Percentiles rank a stretch among this genome's conserved stretches.
Conservation (phyloP, 2,888 invertebrate species). For the Agrochola lychnidis region DNA sequence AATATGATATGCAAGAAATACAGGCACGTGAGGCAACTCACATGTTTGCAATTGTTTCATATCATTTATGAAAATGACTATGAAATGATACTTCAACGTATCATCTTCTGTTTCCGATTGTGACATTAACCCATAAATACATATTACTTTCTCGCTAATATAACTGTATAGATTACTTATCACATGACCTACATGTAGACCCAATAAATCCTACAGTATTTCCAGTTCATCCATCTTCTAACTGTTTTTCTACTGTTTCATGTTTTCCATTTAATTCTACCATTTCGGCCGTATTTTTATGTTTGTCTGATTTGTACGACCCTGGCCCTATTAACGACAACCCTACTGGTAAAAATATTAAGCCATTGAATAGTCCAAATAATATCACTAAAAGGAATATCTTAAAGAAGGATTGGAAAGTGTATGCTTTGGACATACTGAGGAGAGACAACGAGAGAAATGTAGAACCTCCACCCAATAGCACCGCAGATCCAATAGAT, state of each 20-base stretch:
- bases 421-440: slow-evolving; percentile 93
- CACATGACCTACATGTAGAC: slow-evolving; percentile 28
- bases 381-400: slow-evolving; percentile 94
- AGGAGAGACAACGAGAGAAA: slow-evolving; percentile 93
- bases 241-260: slow-evolving; percentile 68
- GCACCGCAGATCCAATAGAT: slow-evolving; percentile 94
- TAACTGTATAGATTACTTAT: slow-evolving; percentile 34
- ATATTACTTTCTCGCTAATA: slow-evolving; percentile 22
- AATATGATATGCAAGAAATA: slow-evolving; percentile 22
- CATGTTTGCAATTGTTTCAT: background rate
- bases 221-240: slow-evolving; percentile 61
- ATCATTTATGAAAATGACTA: slow-evolving; percentile 2
- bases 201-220: slow-evolving; percentile 23
- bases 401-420: slow-evolving; percentile 94
- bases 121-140: slow-evolving; percentile 15
- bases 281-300: slow-evolving; percentile 74
- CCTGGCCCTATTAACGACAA: slow-evolving; percentile 93
- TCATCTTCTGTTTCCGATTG: slow-evolving; percentile 26
- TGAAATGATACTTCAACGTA: slow-evolving; percentile 41
- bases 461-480: slow-evolving; percentile 95
- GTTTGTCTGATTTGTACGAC: slow-evolving; percentile 80
- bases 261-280: slow-evolving; percentile 82
- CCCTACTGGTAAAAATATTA: slow-evolving; percentile 94
- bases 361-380: slow-evolving; percentile 95
- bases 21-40: background rate